Percentiles rank a stretch among this genome's conserved stretches.
These are phyloP conservation scores for Lophura nycthemera DNA, from an alignment of 2,113 vertebrate genomes.

Conservation along the genomic window DNA sequence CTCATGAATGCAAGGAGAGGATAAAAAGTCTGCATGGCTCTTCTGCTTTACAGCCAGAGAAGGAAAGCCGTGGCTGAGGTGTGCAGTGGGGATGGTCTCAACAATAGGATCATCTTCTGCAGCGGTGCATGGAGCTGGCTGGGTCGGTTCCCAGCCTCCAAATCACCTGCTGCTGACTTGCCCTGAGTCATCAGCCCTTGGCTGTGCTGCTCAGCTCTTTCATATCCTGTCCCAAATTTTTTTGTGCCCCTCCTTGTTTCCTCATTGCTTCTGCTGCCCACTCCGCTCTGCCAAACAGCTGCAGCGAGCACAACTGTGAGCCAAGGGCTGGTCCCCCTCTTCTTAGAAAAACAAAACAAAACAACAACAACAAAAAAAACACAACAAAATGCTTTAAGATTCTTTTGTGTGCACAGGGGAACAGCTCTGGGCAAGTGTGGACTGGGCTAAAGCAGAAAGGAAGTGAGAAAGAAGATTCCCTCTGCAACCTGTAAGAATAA, in stretches of 20 bases:
- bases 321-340: neutral
- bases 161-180: neutral
- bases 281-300: slow-evolving; percentile 40
- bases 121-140: neutral
- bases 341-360: neutral
- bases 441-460: neutral
- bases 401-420: neutral
- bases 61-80: rapidly evolving
- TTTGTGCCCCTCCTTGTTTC: slow-evolving; percentile 28
- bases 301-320: neutral
- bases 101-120: neutral
- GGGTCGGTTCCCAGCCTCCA: neutral
- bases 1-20: neutral
- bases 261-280: neutral
- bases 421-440: neutral
- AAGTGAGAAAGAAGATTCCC: neutral
- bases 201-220: neutral
- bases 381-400: neutral
- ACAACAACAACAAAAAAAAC: neutral
- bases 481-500: neutral
- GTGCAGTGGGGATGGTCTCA: neutral
- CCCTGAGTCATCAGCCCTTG: neutral
- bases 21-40: neutral
- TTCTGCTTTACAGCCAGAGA: neutral
- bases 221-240: neutral